A percentile compares a stretch with the other conserved stretches of the same genome.
These are phyloP conservation scores for Lytechinus variegatus DNA, from an alignment of 35 echinoderm and acorn worm genomes.

Conservation along the genomic window DNA sequence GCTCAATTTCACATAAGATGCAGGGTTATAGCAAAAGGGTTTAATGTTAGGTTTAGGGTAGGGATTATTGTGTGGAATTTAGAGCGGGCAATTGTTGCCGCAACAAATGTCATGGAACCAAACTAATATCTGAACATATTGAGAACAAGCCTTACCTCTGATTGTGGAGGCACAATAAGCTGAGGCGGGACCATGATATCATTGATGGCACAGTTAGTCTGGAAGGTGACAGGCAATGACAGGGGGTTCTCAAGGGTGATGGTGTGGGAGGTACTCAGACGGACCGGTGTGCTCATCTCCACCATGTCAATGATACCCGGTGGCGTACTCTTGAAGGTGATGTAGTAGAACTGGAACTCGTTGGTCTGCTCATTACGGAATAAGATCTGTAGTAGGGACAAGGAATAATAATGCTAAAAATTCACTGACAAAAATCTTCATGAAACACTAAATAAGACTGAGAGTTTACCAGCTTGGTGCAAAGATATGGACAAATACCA, in stretches of 20 bases:
- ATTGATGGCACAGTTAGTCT: slow-evolving; percentile 82
- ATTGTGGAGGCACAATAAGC: slow-evolving; percentile 91
- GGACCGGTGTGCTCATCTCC: slow-evolving; percentile 92
- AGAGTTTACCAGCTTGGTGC: too few species aligned
- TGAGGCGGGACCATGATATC: slow-evolving; percentile 94
- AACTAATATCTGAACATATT: too few species aligned
- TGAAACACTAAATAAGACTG: too few species aligned
- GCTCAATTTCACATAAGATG: too few species aligned
- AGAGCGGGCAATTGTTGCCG: too few species aligned
- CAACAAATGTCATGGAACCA: too few species aligned
- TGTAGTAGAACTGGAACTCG: slow-evolving; percentile 95
- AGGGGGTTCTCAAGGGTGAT: slow-evolving; percentile 92
- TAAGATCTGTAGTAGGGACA: slow-evolving; percentile 60
- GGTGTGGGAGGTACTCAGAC: slow-evolving; percentile 90
- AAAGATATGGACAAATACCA: too few species aligned
- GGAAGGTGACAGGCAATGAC: slow-evolving; percentile 74
- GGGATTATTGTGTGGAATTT: too few species aligned
- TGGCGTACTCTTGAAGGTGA: slow-evolving; percentile 93
- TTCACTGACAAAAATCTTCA: too few species aligned
- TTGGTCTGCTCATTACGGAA: slow-evolving; percentile 87
- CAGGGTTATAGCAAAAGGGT: too few species aligned
- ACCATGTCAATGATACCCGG: slow-evolving; percentile 91
- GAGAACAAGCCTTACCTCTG: slow-evolving; percentile 71
- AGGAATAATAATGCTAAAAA: too few species aligned
- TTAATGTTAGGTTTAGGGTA: too few species aligned